Percentiles rank a stretch among this genome's conserved stretches.
Conservation (phyloP, 2,888 invertebrate species). For the Abrostola tripartita region DNA sequence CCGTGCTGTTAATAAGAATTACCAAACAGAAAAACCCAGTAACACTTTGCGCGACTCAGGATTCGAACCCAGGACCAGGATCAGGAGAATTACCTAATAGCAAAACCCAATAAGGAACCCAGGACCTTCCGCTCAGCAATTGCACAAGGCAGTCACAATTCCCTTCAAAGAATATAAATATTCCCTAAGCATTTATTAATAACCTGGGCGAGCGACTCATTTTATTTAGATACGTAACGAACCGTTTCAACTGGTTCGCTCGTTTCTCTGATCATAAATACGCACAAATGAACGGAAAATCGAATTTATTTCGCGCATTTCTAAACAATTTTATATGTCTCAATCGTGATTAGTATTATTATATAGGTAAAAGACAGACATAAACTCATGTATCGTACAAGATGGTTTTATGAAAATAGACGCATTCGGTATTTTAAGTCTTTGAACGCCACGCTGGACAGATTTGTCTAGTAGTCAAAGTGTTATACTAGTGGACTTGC, state of each 20-base stretch:
- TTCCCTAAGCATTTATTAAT: conserved; percentile 50
- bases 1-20: no score
- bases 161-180: conserved; percentile 28
- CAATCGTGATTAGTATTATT: conserved; percentile 1
- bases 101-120: neutral
- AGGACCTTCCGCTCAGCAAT: no score
- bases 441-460: no score
- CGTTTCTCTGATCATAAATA: conserved; percentile 52
- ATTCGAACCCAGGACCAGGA: neutral
- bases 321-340: conserved; percentile 30
- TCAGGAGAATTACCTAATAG: no score
- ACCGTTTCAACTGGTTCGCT: conserved; percentile 47
- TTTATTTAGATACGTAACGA: conserved; percentile 57
- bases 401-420: no score
- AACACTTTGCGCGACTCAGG: no score
- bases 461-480: no score
- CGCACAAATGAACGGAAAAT: conserved; percentile 51
- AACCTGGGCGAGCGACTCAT: conserved; percentile 33
- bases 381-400: neutral
- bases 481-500: no score
- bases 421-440: no score
- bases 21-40: neutral
- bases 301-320: conserved; percentile 50
- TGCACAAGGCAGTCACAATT: neutral
- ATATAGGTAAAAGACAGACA: neutral